These are phyloP conservation scores for Lophius piscatorius DNA, from an alignment of 2,113 vertebrate genomes.

Conservation along the genomic window DNA sequence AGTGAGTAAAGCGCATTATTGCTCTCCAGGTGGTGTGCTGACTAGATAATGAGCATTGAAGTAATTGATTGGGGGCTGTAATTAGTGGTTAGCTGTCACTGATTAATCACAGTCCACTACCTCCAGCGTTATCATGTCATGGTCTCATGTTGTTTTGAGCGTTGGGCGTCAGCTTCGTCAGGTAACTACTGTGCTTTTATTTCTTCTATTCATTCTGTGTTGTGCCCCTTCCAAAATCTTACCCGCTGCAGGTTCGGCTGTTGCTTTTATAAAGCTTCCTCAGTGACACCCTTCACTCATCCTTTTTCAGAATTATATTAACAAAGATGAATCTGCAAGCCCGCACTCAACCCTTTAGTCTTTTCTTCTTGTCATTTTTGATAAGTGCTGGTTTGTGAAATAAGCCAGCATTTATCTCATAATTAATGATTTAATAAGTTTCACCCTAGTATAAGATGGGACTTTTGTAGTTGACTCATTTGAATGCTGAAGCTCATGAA, in stretches of 20 bases:
- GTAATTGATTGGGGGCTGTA: constrained; percentile 77
- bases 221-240: too few species aligned
- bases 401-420: constrained; percentile 64
- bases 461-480: constrained; percentile 70
- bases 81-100: constrained; percentile 78
- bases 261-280: constrained; percentile 31
- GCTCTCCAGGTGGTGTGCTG: constrained; percentile 75
- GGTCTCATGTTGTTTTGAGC: constrained; percentile 46
- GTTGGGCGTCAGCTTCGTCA: constrained; percentile 43
- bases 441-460: constrained; percentile 60
- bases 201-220: too few species aligned
- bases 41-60: constrained; percentile 70
- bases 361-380: constrained; percentile 66
- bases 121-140: constrained; percentile 50
- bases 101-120: constrained; percentile 73
- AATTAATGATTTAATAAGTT: constrained; percentile 68
- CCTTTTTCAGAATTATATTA: constrained; percentile 37
- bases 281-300: not conserved
- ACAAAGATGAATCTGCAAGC: constrained; percentile 22
- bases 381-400: constrained; percentile 72
- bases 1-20: constrained; percentile 61
- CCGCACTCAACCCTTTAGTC: constrained; percentile 17
- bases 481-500: constrained; percentile 59
- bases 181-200: constrained; percentile 33
- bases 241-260: constrained; percentile 6